Evolutionary conservation across 2,113 vertebrate species (phyloP).

Genomic region (Plotosus lineatus): DNA sequence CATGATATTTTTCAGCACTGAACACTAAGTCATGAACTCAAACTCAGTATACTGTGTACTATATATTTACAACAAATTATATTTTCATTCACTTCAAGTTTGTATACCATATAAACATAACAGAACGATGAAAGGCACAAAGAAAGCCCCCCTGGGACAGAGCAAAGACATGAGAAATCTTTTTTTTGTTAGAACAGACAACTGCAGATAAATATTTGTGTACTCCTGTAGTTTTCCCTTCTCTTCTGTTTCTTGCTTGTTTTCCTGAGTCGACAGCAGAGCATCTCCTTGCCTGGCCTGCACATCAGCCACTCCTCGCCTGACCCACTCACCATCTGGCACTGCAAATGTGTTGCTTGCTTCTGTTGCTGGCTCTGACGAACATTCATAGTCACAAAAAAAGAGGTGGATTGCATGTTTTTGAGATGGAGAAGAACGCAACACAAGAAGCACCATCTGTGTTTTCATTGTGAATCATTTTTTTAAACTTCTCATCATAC

Average conservation of each 20-base stretch:
- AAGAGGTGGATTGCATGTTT: constrained; percentile 39
- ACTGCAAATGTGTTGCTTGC: constrained; percentile 53
- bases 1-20: not conserved
- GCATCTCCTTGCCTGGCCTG: constrained; percentile 42
- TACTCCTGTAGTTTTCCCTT: constrained; percentile 5
- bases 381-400: constrained; percentile 47
- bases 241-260: constrained; percentile 19
- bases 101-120: not conserved
- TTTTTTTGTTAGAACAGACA: not conserved
- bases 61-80: not conserved
- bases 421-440: constrained; percentile 35
- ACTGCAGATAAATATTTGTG: constrained; percentile 28
- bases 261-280: constrained; percentile 20
- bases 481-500: constrained; percentile 41
- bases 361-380: constrained; percentile 50
- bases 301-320: constrained; percentile 32
- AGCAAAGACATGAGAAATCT: not conserved
- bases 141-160: not conserved
- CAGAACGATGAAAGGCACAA: constrained; percentile 8
- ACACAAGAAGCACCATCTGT: constrained; percentile 52
- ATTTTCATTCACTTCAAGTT: not conserved
- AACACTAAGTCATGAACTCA: too few relatives aligned
- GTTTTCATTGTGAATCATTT: constrained; percentile 53
- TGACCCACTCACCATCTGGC: constrained; percentile 53
- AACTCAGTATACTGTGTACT: too few relatives aligned